A percentile compares a stretch with the other conserved stretches of the same genome.
Evolutionary conservation across 2,888 invertebrate genomes (phyloP).

Genomic region (Drosophila pegasa): DNA sequence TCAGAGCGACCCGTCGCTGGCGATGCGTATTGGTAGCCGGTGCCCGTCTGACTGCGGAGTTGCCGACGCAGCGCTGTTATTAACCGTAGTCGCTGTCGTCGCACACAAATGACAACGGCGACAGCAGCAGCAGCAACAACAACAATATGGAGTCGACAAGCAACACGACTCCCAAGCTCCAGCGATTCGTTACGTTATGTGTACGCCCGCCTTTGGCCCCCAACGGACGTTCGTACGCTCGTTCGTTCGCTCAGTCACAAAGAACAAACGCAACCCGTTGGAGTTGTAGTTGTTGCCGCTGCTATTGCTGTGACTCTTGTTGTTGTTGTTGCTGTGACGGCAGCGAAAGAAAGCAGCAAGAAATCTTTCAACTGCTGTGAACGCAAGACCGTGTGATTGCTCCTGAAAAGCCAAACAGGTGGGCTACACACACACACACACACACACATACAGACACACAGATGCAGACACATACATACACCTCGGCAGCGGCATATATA

Average conservation of each 20-base stretch:
- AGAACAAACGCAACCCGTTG: slow-evolving; percentile 71
- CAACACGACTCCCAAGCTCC: slow-evolving; percentile 58
- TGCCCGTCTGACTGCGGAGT: slow-evolving; percentile 67
- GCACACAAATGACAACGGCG: slow-evolving; percentile 41
- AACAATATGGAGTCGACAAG: slow-evolving; percentile 49
- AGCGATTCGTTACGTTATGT: slow-evolving; percentile 66
- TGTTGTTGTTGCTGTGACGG: slow-evolving; percentile 21
- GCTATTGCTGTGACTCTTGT: slow-evolving; percentile 10
- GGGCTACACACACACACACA: slow-evolving; percentile 41
- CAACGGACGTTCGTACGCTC: slow-evolving; percentile 52
- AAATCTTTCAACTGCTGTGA: slow-evolving; percentile 64
- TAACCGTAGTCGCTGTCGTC: slow-evolving; percentile 62
- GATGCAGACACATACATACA: slow-evolving; percentile 13
- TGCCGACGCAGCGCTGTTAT: slow-evolving; percentile 61
- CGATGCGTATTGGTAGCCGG: slow-evolving; percentile 58
- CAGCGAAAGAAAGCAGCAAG: slow-evolving; percentile 67
- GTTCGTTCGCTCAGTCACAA: slow-evolving; percentile 66
- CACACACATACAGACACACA: slow-evolving; percentile 11
- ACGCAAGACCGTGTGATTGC: slow-evolving; percentile 69
- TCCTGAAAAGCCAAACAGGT: slow-evolving; percentile 74
- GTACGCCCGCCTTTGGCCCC: slow-evolving; percentile 42
- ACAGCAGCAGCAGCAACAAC: slow-evolving; percentile 37
- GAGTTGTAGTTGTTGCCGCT: slow-evolving; percentile 48
- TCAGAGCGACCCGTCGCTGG: slow-evolving; percentile 42
- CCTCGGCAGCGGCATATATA: slow-evolving; percentile 26